Evolutionary conservation across 2,797 vertebrate genomes (phyloP), one percentile per base, ranked within the genome.

Genomic region (Botia kubotai): DNA sequence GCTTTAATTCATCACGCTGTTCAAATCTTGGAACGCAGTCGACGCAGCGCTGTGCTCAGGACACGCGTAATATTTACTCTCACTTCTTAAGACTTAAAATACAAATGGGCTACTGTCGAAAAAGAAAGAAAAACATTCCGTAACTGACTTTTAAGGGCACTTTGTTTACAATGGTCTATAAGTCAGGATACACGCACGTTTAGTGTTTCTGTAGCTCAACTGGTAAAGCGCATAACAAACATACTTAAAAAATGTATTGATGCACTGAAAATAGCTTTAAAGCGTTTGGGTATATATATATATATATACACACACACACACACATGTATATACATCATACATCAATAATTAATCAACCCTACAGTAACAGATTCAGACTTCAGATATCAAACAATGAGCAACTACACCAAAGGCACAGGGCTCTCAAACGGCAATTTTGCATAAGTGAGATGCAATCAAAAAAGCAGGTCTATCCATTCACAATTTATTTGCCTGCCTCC

Each of bases 361-460:
- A 46, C 19, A 77, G n/a, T 43, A 57, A 67, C 23, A 60, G 12
- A 60, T 11, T 14, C 33, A 13, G 14, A 52, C 13, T 21, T 29
- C 36, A 39, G 23, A 26, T 26, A 36, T 57, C 52, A 57, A 33
- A 55, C 23, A 26, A 8, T 39, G 14, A 50, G 3, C 33, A 79
- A 6, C 68, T 36, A 8, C 71, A 79, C 3, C 57, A 62, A 62
- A 71, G 26, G 39, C n/a, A 52, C 39, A 79, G 57, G 68, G 21
- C 52, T 48, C 52, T 33, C 36, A 58, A 46, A 39, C 33, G 7
- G 63, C 21, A n/a, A 75, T 65, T 75, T 21, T 66, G 17, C 58
- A 65, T 16, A 75, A 52, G 57, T 72, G 66, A 19, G 52, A 48
- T 60, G 39, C 50, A 55, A 50, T 69, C 72, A 48, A 75, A 68